Evolutionary conservation across 2,888 invertebrate species (phyloP), one percentile per base, ranked within the genome.

Genomic region (Hemistola chrysoprasaria): DNA sequence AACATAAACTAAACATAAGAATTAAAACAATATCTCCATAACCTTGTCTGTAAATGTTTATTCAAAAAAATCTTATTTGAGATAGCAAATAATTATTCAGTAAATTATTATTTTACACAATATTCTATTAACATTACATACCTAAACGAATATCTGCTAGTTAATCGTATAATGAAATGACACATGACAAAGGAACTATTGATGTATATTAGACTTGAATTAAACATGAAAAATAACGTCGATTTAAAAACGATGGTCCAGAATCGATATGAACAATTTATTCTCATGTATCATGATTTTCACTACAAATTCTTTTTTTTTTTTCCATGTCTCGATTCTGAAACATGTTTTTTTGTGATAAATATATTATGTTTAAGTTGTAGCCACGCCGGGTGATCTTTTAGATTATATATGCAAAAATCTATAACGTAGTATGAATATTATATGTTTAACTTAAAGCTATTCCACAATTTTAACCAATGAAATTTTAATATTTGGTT

Each of bases 151-250:
- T 72, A 82, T 75, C 69, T 75, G 62, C 68, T 74, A 74, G 70
- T 73, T 78, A 75, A 82, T 69, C 74, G 70, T 71, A 83, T 82
- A 72, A 79, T 78, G 79, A 82, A 77, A 89, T 88, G 88, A 89
- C 89, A 89, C 89, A 85, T 86, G 75, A 82, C 71, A 85, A 82
- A 89, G 89, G 89, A 89, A 89, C 89, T 87, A 82, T 89, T 84
- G 88, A 83, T 78, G 69, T 77, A 69, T 75, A 85, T 78, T 83
- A 79, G 83, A 84, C 79, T 83, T 83, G 81, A 9, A 24, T 29
- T 22, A n/a, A 23, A 23, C 1, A 8, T 6, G 16, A 73, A 28
- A n/a, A 5, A 7, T 24, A 16, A 25, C 30, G 11, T 11, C 11
- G 7, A 25, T 11, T 7, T 20, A 8, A 35, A 22, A 27, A 11